phyloP scores from a whole-genome alignment of 2,113 vertebrate species.

The Varanus salvator region DNA sequence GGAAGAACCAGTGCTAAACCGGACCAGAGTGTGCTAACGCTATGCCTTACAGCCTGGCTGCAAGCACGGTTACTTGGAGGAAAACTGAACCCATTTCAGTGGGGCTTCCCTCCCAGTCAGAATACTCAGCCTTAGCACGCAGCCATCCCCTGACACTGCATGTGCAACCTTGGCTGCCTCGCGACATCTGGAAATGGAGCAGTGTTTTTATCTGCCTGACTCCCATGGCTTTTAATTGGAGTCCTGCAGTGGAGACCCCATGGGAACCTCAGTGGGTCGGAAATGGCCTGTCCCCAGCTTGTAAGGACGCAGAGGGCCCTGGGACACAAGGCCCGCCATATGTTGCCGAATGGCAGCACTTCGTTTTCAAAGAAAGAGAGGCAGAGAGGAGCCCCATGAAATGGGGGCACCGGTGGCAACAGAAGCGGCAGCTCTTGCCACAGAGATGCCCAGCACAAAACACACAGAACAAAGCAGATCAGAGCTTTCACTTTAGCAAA shows the following conservation, averaged over 20 bases:
- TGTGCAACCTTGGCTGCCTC: neutral
- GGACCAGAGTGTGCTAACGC: neutral
- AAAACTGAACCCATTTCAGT: neutral
- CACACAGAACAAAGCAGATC: neutral
- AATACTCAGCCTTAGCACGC: neutral
- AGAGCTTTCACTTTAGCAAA: neutral
- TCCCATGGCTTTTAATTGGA: slow-evolving; percentile 10
- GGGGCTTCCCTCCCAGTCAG: neutral
- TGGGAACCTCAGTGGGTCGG: neutral
- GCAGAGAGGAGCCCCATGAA: neutral
- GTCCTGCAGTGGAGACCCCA: neutral
- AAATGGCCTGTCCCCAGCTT: neutral
- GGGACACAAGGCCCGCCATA: neutral
- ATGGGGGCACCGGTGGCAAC: neutral
- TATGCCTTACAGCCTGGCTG: neutral
- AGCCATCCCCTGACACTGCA: no score
- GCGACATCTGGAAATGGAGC: neutral
- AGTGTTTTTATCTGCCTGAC: neutral
- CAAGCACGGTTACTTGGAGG: neutral
- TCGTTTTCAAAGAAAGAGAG: neutral
- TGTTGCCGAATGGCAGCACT: neutral
- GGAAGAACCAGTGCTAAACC: neutral
- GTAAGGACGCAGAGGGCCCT: neutral
- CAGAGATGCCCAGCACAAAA: neutral
- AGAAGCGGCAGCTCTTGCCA: neutral